A percentile compares a stretch with the other conserved stretches of the same genome.
phyloP scores from a whole-genome alignment of 2,113 vertebrate genomes.

The Bos taurus region ARS-UCD2.0 NC_037343.1:44984001-44984500 shows the following conservation, averaged over 20 bases:
- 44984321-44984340: not conserved
- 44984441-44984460: not conserved
- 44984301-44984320: not conserved
- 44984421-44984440: not conserved
- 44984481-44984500: not conserved
- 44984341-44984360: not conserved
- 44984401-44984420: not conserved
- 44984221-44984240: not conserved
- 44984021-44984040: not conserved
- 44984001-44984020: not conserved
- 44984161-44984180: not conserved
- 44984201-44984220: not conserved
- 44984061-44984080: not conserved
- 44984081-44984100: not conserved
- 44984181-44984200: not conserved
- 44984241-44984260: not conserved
- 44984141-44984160: not conserved
- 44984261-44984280: not conserved
- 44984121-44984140: not conserved
- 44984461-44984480: not conserved
- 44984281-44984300: not conserved
- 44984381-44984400: not conserved
- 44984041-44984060: not conserved
- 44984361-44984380: not conserved
- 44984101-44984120: not conserved